Percentiles rank a stretch among this genome's conserved stretches.
Evolutionary conservation across 2,113 vertebrate genomes (phyloP).

Genomic region (Mesembrinibis cayennensis): DNA sequence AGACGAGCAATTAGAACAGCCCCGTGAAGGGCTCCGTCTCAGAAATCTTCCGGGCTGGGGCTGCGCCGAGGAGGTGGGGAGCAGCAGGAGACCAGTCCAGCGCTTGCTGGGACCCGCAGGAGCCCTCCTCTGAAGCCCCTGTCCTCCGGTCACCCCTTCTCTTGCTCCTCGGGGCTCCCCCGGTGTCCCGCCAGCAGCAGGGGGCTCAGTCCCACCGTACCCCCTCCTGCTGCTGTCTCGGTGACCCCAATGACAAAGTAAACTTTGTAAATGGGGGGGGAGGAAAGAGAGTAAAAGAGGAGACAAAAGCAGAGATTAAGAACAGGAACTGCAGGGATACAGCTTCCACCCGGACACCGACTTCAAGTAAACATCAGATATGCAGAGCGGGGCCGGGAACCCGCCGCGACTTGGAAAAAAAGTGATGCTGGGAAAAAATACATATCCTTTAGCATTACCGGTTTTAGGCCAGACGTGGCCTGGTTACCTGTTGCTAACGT

Average conservation of each 20-base stretch:
- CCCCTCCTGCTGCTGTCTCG: neutral
- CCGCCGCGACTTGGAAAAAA: neutral
- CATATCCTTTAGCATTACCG: neutral
- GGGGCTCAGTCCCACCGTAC: neutral
- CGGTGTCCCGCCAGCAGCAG: neutral
- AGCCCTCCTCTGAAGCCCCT: neutral
- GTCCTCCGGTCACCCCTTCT: neutral
- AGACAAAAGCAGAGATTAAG: constrained; percentile 47
- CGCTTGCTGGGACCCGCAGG: neutral
- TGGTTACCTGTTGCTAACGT: neutral
- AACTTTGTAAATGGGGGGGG: neutral
- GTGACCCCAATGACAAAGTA: neutral
- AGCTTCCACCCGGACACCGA: constrained; percentile 34
- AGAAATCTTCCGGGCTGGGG: neutral
- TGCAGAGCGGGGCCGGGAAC: neutral
- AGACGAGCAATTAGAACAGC: neutral
- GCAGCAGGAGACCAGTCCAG: neutral
- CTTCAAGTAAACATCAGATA: constrained; percentile 63
- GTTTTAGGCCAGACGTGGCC: neutral
- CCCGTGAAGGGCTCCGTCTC: fast-evolving
- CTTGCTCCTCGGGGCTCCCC: neutral
- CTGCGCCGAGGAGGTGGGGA: neutral
- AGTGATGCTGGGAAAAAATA: neutral
- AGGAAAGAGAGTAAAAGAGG: neutral
- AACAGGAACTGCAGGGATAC: constrained; percentile 55